Base-by-base conservation (phyloP, 2,113 vertebrate species). In the Labrus mixtus region DNA sequence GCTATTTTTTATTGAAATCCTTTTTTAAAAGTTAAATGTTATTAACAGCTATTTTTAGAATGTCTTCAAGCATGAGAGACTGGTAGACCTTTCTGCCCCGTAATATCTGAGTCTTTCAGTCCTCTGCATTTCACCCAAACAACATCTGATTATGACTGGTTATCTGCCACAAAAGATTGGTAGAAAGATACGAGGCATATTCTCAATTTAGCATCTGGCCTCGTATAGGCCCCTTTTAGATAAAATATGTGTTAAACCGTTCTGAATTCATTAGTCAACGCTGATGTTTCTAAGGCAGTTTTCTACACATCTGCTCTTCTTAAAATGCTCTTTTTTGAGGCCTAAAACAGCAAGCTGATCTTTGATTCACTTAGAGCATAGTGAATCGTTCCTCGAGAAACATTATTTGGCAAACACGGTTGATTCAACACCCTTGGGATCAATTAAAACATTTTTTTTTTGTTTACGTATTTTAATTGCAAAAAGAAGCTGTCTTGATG, bases 201-300 rank as follows among this genome's bases (percentile, higher is more conserved):
- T 15, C 48, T 68, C 54, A 72, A 66, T 66, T 73, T 59, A 45
- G 55, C 76, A 71, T 68, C 33, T 70, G 50, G 37, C 72, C n/a
- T 76, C 7, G 1, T 36, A 33, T 39, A 43, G n/a, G 12, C 12
- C n/a, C 58, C n/a, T 57, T 72, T 71, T 33, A 65, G 45, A 46
- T 78, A 37, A 51, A 41, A 71, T 36, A 50, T 12, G 22, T 33
- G 23, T 22, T 23, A 54, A 64, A 56, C 6, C 37, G 36, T 62
- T 43, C 51, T 12, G 71, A 67, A 67, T 19, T 62, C 11, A 17
- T 41, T 13, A 41, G 25, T 73, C 16, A 63, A 46, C 57, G 6
- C 43, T 48, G 22, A 39, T 11, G 50, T 48, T n/a, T n/a, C n/a
- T n/a, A n/a, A n/a, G n/a, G n/a, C n/a, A n/a, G n/a, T n/a, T 55